Evolutionary conservation across 2,797 vertebrate genomes (phyloP).

Genomic region (Hypotaenidia philippensis): DNA sequence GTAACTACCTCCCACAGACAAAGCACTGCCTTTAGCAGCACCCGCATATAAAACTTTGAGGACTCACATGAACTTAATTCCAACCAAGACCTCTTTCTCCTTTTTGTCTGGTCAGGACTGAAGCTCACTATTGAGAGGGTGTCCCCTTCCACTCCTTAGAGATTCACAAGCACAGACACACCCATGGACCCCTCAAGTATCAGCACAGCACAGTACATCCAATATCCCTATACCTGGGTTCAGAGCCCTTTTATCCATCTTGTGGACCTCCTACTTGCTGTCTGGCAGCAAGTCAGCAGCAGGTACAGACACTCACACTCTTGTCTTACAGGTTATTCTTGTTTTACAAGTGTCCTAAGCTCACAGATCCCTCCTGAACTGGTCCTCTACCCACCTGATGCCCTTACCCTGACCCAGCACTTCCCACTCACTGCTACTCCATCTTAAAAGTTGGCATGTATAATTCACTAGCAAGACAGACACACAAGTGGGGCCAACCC

Average conservation of each 20-base stretch:
- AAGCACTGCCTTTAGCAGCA: background rate
- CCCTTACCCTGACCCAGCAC: rapidly evolving
- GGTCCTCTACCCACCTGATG: background rate
- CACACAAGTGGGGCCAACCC: rapidly evolving
- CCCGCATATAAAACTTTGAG: background rate
- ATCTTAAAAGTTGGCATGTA: too few species aligned
- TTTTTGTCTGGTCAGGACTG: background rate
- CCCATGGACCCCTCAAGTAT: background rate
- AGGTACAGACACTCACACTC: background rate
- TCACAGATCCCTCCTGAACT: background rate
- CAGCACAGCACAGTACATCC: background rate
- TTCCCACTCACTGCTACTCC: background rate
- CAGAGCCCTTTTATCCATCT: background rate
- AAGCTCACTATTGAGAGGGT: background rate
- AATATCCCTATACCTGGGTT: background rate
- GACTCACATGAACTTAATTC: background rate
- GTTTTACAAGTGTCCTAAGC: background rate
- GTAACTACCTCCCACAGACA: background rate
- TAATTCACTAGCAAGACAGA: background rate
- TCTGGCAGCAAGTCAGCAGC: background rate
- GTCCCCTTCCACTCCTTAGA: rapidly evolving
- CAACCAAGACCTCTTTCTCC: background rate
- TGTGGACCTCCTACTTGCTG: background rate
- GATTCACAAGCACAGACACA: background rate
- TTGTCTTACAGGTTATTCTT: background rate